These are phyloP conservation scores for Drosophila subquinaria DNA, from an alignment of 2,888 invertebrate species.

Conservation along the genomic window DNA sequence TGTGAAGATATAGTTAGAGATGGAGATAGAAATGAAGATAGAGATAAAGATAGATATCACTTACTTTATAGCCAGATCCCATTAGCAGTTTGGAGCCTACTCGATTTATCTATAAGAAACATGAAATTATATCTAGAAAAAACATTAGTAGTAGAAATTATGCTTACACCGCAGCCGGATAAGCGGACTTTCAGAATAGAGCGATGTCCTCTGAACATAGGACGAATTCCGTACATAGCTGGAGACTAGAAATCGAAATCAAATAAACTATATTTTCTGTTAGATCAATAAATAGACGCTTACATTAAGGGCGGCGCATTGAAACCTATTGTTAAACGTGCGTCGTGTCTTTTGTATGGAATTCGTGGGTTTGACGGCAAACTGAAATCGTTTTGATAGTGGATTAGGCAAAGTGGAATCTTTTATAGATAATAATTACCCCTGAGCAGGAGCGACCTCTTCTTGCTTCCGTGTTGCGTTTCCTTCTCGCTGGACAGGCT, in stretches of 20 bases:
- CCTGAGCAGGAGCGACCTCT: slow-evolving; percentile 1
- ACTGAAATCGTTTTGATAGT: not conserved
- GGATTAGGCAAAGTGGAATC: not conserved
- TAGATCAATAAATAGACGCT: not conserved
- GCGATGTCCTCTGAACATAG: not conserved
- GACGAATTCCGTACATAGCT: not conserved
- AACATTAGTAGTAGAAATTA: not conserved
- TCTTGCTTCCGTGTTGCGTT: not conserved
- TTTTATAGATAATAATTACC: not conserved
- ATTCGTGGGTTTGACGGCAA: not conserved
- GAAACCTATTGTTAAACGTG: not conserved
- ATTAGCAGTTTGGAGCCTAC: not conserved
- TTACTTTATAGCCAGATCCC: slow-evolving; percentile 6
- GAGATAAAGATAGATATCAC: not conserved
- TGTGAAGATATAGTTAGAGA: not conserved
- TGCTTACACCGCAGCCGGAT: slow-evolving; percentile 1
- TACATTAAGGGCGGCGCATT: not conserved
- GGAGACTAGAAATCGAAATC: not conserved
- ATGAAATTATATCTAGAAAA: too few relatives aligned
- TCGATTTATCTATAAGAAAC: not conserved
- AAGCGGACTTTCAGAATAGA: not conserved
- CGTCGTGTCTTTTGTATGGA: not conserved
- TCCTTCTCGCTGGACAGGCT: not conserved
- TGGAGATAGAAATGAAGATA: too few relatives aligned
- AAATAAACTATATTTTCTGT: not conserved